A percentile compares a stretch with the other conserved stretches of the same genome.
phyloP scores from a whole-genome alignment of 2,888 invertebrate species.

The Heliconius ismenius region DNA sequence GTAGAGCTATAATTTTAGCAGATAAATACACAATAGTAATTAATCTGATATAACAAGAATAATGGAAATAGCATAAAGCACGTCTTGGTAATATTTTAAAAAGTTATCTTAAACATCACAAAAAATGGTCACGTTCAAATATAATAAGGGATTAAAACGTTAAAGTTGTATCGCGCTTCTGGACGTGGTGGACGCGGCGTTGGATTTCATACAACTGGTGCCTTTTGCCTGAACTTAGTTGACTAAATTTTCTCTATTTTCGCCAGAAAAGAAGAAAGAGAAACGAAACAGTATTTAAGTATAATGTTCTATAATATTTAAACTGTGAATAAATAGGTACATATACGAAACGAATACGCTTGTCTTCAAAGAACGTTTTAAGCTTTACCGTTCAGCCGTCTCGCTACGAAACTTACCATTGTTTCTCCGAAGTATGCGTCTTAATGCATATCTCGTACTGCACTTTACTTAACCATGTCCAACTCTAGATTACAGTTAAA shows the following conservation, averaged over 20 bases:
- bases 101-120: constrained; percentile 1
- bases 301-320: neutral
- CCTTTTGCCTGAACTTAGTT: no score
- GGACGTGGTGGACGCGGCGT: no score
- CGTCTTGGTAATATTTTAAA: constrained; percentile 16
- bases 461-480: constrained; percentile 59
- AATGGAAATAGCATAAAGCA: constrained; percentile 1
- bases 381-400: constrained; percentile 38
- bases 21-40: neutral
- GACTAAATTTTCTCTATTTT: no score
- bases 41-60: constrained; percentile 5
- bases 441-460: constrained; percentile 55
- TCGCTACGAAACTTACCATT: constrained; percentile 59
- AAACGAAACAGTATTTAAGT: neutral
- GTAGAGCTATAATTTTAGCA: neutral
- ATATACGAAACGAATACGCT: constrained; percentile 27
- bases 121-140: constrained; percentile 14
- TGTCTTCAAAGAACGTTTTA: constrained; percentile 51
- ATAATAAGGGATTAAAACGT: neutral
- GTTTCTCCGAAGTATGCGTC: constrained; percentile 57
- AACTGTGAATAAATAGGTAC: constrained; percentile 2
- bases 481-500: constrained; percentile 56
- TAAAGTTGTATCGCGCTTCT: neutral
- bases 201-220: no score
- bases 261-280: neutral